Percentiles rank a stretch among this genome's conserved stretches.
Conservation (phyloP, 1,140 invertebrate species). For the Probaryconus sp. region DNA sequence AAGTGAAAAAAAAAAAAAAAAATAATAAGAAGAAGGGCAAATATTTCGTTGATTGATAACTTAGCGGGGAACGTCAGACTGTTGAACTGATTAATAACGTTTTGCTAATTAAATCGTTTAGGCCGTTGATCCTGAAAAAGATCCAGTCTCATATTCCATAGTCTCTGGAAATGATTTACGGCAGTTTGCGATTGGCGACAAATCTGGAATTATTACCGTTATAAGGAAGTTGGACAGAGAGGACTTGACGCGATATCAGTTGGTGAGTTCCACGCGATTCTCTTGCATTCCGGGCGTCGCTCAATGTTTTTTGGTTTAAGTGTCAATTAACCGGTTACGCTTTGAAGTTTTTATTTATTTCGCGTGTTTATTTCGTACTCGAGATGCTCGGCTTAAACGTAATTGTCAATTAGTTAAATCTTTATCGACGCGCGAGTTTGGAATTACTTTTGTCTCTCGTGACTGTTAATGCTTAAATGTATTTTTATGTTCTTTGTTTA, state of each 20-base stretch:
- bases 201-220: constrained; percentile 89
- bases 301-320: constrained; percentile 22
- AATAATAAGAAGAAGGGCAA: too few species aligned
- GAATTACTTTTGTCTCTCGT: too few species aligned
- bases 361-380: neutral
- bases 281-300: constrained; percentile 30
- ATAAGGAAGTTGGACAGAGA: constrained; percentile 91
- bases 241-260: constrained; percentile 89
- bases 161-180: constrained; percentile 90
- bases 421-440: too few species aligned
- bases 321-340: constrained; percentile 44
- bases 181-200: constrained; percentile 90
- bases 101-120: constrained; percentile 72
- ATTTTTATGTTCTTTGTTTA: too few species aligned
- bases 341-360: constrained; percentile 1
- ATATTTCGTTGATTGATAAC: too few species aligned
- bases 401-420: too few species aligned
- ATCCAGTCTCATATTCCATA: constrained; percentile 90
- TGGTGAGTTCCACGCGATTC: constrained; percentile 79
- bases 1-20: too few species aligned
- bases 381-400: too few species aligned
- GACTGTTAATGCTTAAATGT: too few species aligned
- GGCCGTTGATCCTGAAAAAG: constrained; percentile 93
- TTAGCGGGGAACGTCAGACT: too few species aligned
- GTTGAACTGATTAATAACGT: neutral